Conservation (phyloP, 2,113 vertebrate species). For the Poeciliopsis turrubarensis region DNA sequence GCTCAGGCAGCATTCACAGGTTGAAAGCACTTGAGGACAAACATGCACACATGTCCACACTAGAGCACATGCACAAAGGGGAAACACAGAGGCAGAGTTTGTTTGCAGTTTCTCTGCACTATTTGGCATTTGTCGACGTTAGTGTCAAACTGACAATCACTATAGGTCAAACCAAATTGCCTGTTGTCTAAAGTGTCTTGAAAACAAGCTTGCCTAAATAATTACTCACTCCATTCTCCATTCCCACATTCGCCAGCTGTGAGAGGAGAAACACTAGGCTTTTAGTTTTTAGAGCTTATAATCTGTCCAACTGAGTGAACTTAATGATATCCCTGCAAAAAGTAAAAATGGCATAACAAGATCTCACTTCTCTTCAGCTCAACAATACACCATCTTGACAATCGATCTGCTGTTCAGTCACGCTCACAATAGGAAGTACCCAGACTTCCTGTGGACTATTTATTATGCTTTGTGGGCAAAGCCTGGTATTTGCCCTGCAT, state of each 20-base stretch:
- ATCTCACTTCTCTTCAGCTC: slow-evolving; percentile 36
- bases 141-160: slow-evolving; percentile 54
- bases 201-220: slow-evolving; percentile 57
- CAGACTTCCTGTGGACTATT: slow-evolving; percentile 49
- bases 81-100: slow-evolving; percentile 33
- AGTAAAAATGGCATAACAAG: slow-evolving; percentile 28
- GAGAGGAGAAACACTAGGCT: background rate
- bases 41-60: background rate
- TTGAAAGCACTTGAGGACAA: slow-evolving; percentile 41
- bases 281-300: slow-evolving; percentile 24
- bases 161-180: slow-evolving; percentile 63
- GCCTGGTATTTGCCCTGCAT: slow-evolving; percentile 39
- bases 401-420: slow-evolving; percentile 50
- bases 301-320: slow-evolving; percentile 21
- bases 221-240: slow-evolving; percentile 44
- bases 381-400: slow-evolving; percentile 50
- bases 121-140: slow-evolving; percentile 61
- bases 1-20: slow-evolving; percentile 21
- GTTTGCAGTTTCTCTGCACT: slow-evolving; percentile 48
- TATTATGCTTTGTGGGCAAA: slow-evolving; percentile 50
- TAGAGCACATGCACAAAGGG: background rate
- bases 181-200: slow-evolving; percentile 47
- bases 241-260: background rate
- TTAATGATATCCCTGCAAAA: slow-evolving; percentile 20
- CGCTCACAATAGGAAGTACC: slow-evolving; percentile 50